Conservation (phyloP, 2,113 vertebrate genomes). For the Pelvicachromis taeniatus region DNA sequence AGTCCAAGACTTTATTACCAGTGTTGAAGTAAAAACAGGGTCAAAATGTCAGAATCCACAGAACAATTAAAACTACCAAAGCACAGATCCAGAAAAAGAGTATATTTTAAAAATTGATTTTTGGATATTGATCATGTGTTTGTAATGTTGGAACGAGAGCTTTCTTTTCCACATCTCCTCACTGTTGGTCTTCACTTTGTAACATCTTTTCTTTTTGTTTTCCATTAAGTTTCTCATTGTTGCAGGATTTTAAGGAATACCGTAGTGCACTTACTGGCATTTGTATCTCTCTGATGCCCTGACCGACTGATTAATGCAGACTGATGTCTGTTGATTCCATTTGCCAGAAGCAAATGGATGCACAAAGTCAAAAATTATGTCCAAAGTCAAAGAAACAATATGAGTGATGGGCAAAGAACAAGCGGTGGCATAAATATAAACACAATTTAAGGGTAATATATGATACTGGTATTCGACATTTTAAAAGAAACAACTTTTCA, state of each 20-base stretch:
- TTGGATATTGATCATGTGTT: neutral
- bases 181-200: neutral
- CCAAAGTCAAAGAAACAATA: constrained; percentile 6
- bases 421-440: neutral
- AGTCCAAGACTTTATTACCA: neutral
- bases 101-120: neutral
- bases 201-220: neutral
- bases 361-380: constrained; percentile 2
- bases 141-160: neutral
- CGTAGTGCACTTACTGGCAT: neutral
- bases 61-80: neutral
- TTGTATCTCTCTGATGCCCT: neutral
- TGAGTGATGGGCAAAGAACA: neutral
- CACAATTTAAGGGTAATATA: neutral
- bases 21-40: neutral
- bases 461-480: neutral
- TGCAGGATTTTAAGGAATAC: neutral
- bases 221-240: neutral
- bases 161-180: neutral
- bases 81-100: neutral
- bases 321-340: constrained; percentile 7
- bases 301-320: neutral
- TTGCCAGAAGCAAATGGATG: neutral
- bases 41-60: neutral
- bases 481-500: neutral